A percentile compares a stretch with the other conserved stretches of the same genome.
Conservation (phyloP, 2,888 invertebrate genomes). For the Pristionchus fissidentatus region DNA sequence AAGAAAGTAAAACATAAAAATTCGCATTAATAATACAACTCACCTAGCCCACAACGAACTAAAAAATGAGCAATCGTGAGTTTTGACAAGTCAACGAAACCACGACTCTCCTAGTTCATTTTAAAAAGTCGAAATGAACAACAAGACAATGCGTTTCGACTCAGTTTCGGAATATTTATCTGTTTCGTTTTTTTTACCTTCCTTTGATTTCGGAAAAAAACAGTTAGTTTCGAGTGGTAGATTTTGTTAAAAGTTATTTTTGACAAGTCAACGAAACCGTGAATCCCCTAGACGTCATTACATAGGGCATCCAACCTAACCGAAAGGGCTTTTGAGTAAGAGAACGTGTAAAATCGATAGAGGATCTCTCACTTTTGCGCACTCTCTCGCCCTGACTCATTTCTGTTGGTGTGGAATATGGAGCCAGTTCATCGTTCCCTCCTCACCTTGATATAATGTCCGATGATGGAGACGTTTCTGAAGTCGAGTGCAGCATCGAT, state of each 20-base stretch:
- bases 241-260: background rate
- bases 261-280: background rate
- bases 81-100: background rate
- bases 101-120: background rate
- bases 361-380: background rate
- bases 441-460: conserved; percentile 91
- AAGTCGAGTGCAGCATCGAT: conserved; percentile 98
- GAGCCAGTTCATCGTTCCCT: conserved; percentile 2
- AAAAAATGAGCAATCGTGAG: too few species aligned
- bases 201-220: too few species aligned
- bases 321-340: background rate
- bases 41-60: too few species aligned
- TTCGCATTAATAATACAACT: too few species aligned
- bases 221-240: too few species aligned
- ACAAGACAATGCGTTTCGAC: too few species aligned
- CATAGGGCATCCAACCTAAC: background rate
- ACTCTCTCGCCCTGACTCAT: background rate
- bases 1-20: too few species aligned
- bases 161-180: too few species aligned
- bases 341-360: background rate
- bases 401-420: background rate
- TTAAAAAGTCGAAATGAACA: too few species aligned
- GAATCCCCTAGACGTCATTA: too few species aligned
- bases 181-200: too few species aligned
- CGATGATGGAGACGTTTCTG: conserved; percentile 97